Evolutionary conservation across 2,888 invertebrate genomes (phyloP), one percentile per base, ranked within the genome.

Genomic region (Sussaba pulchella): DNA sequence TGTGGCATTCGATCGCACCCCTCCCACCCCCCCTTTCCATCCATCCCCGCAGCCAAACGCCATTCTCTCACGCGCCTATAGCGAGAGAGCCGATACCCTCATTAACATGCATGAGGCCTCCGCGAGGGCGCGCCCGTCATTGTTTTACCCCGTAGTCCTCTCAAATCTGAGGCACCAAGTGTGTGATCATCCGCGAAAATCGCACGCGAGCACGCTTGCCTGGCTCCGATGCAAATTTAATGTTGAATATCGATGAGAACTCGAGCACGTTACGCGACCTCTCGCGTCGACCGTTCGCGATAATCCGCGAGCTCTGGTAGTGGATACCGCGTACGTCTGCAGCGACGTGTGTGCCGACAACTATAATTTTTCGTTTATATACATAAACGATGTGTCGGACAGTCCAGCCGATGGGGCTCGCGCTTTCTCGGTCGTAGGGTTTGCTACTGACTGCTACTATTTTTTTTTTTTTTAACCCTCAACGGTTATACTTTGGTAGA

Each of bases 41-140:
- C 6, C n/a, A 39, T 24, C 12, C 31, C 31, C 31, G 4, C 2
- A 31, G 70, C 72, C 78, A 76, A 78, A 61, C 82, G 72, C 81
- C 80, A 80, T 84, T 85, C 84, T 75, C 82, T 82, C 81, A 63
- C 81, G 66, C 82, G 77, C 78, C 66, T 59, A 71, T 31, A 31
- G 31, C 31, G 31, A 2, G 31, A 31, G 4, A 52, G 79, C 81
- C 63, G 72, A 70, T 74, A 70, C 74, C 75, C 89, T 90, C 91
- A 92, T 92, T 92, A 92, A 92, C 92, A 92, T 92, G 92, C 92
- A 92, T 92, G 92, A 92, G 91, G 88, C 90, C 90, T 89, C 21
- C 57, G 31, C 57, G 31, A n/a, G 31, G n/a, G 31, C 2, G 31
- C n/a, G 89, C 90, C 89, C 91, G 91, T 91, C 91, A 92, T 92